Evolutionary conservation across 2,888 invertebrate genomes (phyloP).

Genomic region (Marronus borbonicus): DNA sequence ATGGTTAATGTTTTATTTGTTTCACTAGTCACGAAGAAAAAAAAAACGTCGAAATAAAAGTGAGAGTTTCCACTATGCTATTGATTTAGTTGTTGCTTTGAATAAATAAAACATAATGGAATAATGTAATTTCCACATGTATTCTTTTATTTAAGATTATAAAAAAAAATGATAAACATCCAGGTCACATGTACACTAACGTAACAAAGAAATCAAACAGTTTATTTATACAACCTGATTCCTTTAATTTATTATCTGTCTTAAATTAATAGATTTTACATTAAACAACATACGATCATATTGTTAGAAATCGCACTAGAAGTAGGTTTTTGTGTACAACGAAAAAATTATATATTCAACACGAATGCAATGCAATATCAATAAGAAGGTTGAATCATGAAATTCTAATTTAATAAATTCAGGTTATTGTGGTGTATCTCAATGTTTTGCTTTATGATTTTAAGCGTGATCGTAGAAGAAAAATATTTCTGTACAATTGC

Average conservation of each 20-base stretch:
- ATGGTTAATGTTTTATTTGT: constrained; percentile 24
- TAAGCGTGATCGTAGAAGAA: too few relatives aligned
- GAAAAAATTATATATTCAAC: background rate
- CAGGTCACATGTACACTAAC: too few relatives aligned
- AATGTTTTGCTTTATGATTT: too few relatives aligned
- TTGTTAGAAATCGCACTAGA: background rate
- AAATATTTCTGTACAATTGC: too few relatives aligned
- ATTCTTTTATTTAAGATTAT: too few relatives aligned
- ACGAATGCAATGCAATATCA: background rate
- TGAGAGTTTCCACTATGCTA: background rate
- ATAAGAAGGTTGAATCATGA: constrained; percentile 32
- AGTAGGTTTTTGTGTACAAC: constrained; percentile 19
- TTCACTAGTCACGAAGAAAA: background rate
- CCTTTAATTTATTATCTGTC: background rate
- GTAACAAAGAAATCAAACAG: too few relatives aligned
- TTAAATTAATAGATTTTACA: constrained; percentile 23
- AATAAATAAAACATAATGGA: too few relatives aligned
- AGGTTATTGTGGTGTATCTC: background rate
- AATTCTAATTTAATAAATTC: constrained; percentile 29
- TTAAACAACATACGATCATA: background rate
- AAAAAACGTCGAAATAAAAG: constrained; percentile 20
- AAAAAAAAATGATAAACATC: too few relatives aligned
- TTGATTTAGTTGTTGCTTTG: background rate
- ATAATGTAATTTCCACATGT: too few relatives aligned
- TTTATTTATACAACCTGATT: background rate